phyloP scores from a whole-genome alignment of 2,113 vertebrate genomes.

The Ariopsis seemanni region DNA sequence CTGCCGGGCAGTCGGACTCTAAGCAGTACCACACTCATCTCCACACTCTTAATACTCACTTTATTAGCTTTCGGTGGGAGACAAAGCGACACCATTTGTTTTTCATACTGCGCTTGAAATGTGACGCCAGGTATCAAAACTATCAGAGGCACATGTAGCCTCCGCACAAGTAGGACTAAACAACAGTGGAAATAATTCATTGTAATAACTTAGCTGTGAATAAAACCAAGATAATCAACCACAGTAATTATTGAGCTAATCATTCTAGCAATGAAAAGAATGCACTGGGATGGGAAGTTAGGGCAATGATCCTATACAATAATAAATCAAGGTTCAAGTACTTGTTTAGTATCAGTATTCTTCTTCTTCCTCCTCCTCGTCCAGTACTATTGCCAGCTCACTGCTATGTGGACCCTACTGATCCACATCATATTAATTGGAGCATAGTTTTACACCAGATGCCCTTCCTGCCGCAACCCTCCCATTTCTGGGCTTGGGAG shows the following conservation, averaged over 20 bases:
- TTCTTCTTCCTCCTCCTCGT: too few relatives aligned
- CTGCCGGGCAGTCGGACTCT: not conserved
- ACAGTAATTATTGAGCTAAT: not conserved
- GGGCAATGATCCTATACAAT: not conserved
- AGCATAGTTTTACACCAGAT: too few relatives aligned
- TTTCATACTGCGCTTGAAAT: constrained; percentile 1
- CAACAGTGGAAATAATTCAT: not conserved
- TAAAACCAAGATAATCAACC: not conserved
- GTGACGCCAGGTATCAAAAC: constrained; percentile 12
- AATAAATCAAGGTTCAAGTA: not conserved
- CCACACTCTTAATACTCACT: constrained; percentile 24
- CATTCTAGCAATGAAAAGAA: not conserved
- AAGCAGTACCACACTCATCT: constrained; percentile 10
- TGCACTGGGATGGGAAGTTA: not conserved
- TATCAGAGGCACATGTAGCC: not conserved
- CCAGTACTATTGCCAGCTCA: too few relatives aligned
- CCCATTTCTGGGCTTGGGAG: too few relatives aligned
- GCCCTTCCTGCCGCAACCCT: too few relatives aligned
- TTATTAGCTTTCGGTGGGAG: constrained; percentile 15
- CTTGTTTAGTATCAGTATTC: not conserved
- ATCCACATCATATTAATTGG: too few relatives aligned
- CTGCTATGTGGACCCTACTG: too few relatives aligned
- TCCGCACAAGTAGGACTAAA: not conserved
- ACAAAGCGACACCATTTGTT: constrained; percentile 6
- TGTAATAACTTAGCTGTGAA: not conserved